Conservation (phyloP, 2,888 invertebrate species). For the Conistra vaccinii region DNA sequence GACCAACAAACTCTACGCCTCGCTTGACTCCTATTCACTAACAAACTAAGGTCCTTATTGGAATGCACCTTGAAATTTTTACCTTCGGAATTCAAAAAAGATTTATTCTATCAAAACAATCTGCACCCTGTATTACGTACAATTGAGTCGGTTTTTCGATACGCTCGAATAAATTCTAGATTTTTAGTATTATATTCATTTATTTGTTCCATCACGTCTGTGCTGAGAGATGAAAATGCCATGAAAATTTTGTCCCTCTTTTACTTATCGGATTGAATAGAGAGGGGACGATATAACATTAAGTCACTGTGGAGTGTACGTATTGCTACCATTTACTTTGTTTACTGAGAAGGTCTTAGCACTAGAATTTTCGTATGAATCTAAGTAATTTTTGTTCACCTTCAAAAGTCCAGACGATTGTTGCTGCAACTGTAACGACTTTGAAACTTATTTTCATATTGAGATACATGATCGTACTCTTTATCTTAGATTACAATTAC, state of each 20-base stretch:
- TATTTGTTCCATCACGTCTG: constrained; percentile 89
- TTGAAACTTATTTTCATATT: constrained; percentile 78
- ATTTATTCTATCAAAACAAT: constrained; percentile 80
- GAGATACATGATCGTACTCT: constrained; percentile 57
- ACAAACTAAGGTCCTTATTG: constrained; percentile 74
- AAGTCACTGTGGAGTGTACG: constrained; percentile 83
- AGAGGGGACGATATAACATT: constrained; percentile 82
- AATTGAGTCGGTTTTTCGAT: constrained; percentile 80
- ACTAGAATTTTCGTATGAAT: constrained; percentile 81
- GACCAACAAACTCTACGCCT: constrained; percentile 58
- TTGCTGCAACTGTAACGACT: constrained; percentile 77
- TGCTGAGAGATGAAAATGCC: constrained; percentile 88
- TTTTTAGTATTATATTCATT: constrained; percentile 89
- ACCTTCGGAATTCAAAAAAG: constrained; percentile 88
- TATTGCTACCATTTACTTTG: constrained; percentile 84
- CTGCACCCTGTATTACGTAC: constrained; percentile 78
- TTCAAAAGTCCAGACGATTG: constrained; percentile 84
- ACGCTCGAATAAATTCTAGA: constrained; percentile 78
- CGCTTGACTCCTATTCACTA: constrained; percentile 70
- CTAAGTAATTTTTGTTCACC: constrained; percentile 82
- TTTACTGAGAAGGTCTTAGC: constrained; percentile 79
- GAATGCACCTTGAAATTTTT: constrained; percentile 77
- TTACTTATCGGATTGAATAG: constrained; percentile 78
- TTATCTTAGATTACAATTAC: constrained; percentile 19
- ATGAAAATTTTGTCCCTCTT: constrained; percentile 86